Percentiles rank a stretch among this genome's conserved stretches.
phyloP scores from a whole-genome alignment of 2,797 vertebrate genomes.

The Ispidina picta region DNA sequence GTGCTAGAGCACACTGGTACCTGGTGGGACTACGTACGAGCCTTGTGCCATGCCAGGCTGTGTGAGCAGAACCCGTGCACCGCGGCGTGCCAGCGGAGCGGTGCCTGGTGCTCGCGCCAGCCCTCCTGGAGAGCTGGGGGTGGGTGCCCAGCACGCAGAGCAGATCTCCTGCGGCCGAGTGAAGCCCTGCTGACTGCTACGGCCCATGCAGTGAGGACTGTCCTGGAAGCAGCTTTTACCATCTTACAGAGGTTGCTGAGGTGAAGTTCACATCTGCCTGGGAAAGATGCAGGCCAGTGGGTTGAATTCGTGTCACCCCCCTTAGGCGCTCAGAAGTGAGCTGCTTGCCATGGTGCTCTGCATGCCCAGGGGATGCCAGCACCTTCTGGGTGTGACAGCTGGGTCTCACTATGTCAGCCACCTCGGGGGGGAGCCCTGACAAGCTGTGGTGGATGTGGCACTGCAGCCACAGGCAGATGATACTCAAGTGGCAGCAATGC shows the following conservation, averaged over 20 bases:
- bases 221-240: not conserved
- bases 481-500: not conserved
- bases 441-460: not conserved
- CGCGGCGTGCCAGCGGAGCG: not conserved
- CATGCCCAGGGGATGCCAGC: too few species aligned
- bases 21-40: fast-evolving
- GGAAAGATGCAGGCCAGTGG: not conserved
- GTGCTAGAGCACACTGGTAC: not conserved
- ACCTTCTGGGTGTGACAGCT: fast-evolving
- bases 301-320: too few species aligned
- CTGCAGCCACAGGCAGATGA: not conserved
- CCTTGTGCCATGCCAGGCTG: fast-evolving
- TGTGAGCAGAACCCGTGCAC: not conserved
- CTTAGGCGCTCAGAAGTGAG: not conserved
- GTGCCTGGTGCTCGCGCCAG: fast-evolving
- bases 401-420: not conserved
- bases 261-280: too few species aligned
- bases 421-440: not conserved
- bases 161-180: not conserved
- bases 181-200: not conserved
- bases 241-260: not conserved
- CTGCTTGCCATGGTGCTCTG: not conserved
- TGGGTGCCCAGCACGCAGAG: not conserved
- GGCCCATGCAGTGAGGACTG: not conserved
- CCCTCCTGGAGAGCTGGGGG: not conserved